Base-by-base conservation (phyloP, 1,140 invertebrate genomes). In the Drosophila bifasciata region DNA sequence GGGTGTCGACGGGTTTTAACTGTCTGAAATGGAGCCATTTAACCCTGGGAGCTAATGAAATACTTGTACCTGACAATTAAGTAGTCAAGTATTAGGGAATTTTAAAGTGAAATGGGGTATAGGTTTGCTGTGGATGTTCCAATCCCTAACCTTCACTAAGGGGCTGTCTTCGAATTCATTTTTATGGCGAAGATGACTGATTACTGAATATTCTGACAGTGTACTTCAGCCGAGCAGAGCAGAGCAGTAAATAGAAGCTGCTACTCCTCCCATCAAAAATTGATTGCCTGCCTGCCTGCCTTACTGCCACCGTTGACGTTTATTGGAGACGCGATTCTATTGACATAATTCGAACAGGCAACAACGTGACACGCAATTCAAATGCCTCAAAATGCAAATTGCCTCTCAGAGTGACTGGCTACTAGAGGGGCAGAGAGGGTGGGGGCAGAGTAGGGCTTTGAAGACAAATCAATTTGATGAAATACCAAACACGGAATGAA, bases 291-390 rank as follows among this genome's bases (percentile, higher is more conserved):
- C 15, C 23, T 41, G 52, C 55, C 52, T 53, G 55, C 44, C 46
- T 46, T 25, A n/a, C 46, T 46, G 74, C 32, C 55, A 46, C 32
- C 19, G 41, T 66, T 75, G 74, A 88, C 79, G 73, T 81, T 88
- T 86, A 88, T 86, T 86, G 83, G 78, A 74, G 71, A 56, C 62
- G 68, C 81, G 53, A 86, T 85, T 81, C 73, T 77, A 88, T 86
- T 86, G 81, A 88, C 83, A 81, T 75, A 86, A 84, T 85, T 84
- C 79, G 76, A 79, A 86, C 78, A 88, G 83, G 78, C 77, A 75
- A 74, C 78, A 86, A 86, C 81, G 81, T 86, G 81, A 77, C 78
- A 61, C 58, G 81, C 81, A 88, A 88, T 81, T 88, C 70, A 81
- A 85, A 81, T 61, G 69, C 81, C 74, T 52, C 64, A 80, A 85